Conservation (phyloP, 2,888 invertebrate species). For the Yponomeuta plumbellus region DNA sequence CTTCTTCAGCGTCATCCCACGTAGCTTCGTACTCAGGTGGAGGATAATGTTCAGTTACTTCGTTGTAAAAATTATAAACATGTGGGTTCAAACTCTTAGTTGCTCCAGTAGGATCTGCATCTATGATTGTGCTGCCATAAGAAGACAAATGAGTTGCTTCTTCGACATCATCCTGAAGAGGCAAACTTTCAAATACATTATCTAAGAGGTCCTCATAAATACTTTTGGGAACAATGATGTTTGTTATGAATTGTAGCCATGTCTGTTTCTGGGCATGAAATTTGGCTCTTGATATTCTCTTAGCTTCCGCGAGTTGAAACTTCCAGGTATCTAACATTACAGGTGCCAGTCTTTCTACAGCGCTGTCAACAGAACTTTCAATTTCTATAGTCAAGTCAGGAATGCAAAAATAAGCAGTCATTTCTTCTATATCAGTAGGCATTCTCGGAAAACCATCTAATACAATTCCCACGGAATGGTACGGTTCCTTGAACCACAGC, state of each 20-base stretch:
- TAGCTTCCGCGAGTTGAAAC: conserved; percentile 51
- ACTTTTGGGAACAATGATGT: conserved; percentile 44
- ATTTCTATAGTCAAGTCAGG: conserved; percentile 78
- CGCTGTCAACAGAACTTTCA: conserved; percentile 44
- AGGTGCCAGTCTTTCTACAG: conserved; percentile 46
- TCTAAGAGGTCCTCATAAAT: conserved; percentile 47
- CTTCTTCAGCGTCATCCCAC: conserved; percentile 70
- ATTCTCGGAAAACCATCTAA: conserved; percentile 79
- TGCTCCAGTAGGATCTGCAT: conserved; percentile 53
- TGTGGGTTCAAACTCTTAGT: conserved; percentile 36
- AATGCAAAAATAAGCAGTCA: conserved; percentile 64
- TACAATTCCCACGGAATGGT: conserved; percentile 67
- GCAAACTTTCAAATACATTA: conserved; percentile 19
- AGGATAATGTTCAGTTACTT: conserved; percentile 58
- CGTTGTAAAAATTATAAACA: conserved; percentile 49
- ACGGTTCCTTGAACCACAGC: conserved; percentile 74
- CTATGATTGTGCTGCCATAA: conserved; percentile 59
- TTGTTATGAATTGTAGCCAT: conserved; percentile 49
- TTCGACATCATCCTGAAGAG: not conserved
- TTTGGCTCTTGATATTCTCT: conserved; percentile 37
- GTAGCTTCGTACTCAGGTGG: conserved; percentile 60
- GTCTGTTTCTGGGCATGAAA: conserved; percentile 35
- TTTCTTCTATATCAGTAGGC: conserved; percentile 70
- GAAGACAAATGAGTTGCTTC: conserved; percentile 22
- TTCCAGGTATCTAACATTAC: conserved; percentile 55